Evolutionary conservation across 2,797 vertebrate genomes (phyloP).

Genomic region (Gymnothorax reevesii): DNA sequence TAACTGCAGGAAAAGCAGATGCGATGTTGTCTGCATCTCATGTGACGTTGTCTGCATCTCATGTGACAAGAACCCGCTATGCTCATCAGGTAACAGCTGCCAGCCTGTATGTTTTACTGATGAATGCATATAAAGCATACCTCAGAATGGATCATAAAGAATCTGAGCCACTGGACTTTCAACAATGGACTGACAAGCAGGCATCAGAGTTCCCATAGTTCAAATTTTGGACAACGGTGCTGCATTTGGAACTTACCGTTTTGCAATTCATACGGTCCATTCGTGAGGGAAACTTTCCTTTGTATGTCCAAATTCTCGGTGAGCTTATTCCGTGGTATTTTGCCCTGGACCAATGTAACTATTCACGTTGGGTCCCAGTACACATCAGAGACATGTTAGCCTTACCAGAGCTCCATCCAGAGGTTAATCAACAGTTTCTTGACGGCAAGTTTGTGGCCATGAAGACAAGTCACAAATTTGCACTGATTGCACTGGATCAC

Average conservation of each 20-base stretch:
- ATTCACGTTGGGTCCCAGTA: not conserved
- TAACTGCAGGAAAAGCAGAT: not conserved
- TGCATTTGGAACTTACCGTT: not conserved
- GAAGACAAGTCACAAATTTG: too few relatives aligned
- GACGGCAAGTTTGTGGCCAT: not conserved
- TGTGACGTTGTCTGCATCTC: not conserved
- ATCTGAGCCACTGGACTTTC: not conserved
- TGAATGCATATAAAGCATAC: not conserved
- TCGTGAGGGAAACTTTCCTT: not conserved
- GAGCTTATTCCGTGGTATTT: not conserved
- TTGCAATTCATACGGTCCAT: conserved; percentile 5
- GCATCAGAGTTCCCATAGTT: too few relatives aligned
- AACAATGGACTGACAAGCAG: not conserved
- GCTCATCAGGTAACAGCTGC: conserved; percentile 9
- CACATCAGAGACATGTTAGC: not conserved
- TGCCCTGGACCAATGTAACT: not conserved
- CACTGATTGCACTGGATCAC: too few relatives aligned
- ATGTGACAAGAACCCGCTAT: too few relatives aligned
- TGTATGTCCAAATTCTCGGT: not conserved
- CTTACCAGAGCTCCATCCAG: not conserved
- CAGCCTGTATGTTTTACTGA: not conserved
- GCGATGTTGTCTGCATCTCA: not conserved
- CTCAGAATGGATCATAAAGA: not conserved
- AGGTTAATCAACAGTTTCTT: not conserved
- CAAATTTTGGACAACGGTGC: too few relatives aligned